Evolutionary conservation across 2,888 invertebrate genomes (phyloP).

Genomic region (Endotricha flammealis): DNA sequence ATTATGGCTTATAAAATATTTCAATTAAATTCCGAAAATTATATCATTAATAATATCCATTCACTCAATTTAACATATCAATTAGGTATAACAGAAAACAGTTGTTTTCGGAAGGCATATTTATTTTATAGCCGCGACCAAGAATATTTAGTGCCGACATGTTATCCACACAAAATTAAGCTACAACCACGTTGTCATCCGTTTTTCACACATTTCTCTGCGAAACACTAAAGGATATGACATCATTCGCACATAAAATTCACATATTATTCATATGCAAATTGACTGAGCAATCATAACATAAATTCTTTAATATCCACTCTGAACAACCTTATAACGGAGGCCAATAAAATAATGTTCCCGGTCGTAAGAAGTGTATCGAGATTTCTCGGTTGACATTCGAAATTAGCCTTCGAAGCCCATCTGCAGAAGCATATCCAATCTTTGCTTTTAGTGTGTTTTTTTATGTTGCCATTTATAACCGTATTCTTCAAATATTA

Average conservation of each 20-base stretch:
- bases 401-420: constrained; percentile 28
- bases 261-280: constrained; percentile 61
- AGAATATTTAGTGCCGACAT: constrained; percentile 8
- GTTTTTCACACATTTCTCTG: constrained; percentile 46
- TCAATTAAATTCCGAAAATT: no score
- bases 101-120: neutral
- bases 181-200: constrained; percentile 28
- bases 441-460: constrained; percentile 19
- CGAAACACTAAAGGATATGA: constrained; percentile 47
- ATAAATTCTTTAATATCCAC: constrained; percentile 54
- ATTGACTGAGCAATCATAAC: constrained; percentile 64
- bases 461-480: constrained; percentile 18
- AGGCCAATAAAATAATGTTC: constrained; percentile 39
- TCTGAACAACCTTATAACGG: constrained; percentile 35
- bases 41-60: no score
- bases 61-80: no score
- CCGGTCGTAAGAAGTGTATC: constrained; percentile 25
- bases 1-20: no score
- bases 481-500: constrained; percentile 18
- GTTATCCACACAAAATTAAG: constrained; percentile 24
- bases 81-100: neutral
- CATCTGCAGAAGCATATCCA: constrained; percentile 29
- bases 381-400: constrained; percentile 28
- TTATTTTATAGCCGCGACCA: neutral
- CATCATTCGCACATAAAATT: constrained; percentile 59